phyloP scores from a whole-genome alignment of 2,113 vertebrate species.

The Propithecus coquereli region DNA sequence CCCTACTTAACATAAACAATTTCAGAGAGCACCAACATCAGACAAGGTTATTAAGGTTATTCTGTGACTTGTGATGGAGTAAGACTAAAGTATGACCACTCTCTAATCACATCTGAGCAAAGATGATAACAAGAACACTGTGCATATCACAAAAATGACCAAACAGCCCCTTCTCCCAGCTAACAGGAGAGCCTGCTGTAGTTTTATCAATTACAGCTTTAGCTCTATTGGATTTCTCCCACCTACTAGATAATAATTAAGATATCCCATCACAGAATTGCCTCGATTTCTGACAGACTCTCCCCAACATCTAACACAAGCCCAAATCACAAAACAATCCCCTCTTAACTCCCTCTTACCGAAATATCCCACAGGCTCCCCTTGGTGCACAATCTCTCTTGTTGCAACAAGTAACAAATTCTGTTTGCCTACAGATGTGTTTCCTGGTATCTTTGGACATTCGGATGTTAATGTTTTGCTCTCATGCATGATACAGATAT shows the following conservation, averaged over 20 bases:
- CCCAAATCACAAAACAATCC: not conserved
- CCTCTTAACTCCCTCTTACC: not conserved
- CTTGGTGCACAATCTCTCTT: not conserved
- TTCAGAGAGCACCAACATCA: not conserved
- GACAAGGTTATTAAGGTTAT: not conserved
- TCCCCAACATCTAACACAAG: not conserved
- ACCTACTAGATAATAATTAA: not conserved
- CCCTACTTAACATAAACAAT: not conserved
- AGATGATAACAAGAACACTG: not conserved
- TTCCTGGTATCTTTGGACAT: not conserved
- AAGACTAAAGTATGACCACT: not conserved
- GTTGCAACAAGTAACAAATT: not conserved
- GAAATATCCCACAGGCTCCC: not conserved
- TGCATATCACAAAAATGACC: not conserved
- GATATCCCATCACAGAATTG: not conserved
- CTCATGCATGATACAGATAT: not conserved
- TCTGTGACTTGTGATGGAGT: not conserved
- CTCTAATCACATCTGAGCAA: not conserved
- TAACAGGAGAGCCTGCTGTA: not conserved
- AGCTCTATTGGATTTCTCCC: not conserved
- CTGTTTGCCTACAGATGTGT: not conserved
- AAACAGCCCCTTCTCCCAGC: not conserved
- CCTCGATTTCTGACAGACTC: not conserved
- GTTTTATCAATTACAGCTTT: not conserved
- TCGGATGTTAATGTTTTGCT: not conserved